Evolutionary conservation across 2,797 vertebrate species (phyloP), one percentile per base, ranked within the genome.

Genomic region (Aplochiton taeniatus): DNA sequence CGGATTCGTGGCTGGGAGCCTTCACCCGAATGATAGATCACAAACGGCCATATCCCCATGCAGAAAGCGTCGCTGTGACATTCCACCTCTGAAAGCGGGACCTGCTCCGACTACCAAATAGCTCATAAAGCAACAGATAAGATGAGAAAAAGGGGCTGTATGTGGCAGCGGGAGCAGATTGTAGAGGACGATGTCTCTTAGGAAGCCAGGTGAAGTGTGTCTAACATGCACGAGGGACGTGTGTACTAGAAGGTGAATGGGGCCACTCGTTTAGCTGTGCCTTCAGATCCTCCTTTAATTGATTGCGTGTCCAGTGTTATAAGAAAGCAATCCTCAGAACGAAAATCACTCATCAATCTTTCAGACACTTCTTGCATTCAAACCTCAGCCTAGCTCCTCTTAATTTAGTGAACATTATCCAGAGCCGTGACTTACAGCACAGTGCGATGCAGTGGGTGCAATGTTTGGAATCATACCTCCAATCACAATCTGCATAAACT

Each of bases 1-100:
- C 8, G 10, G 4, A 0, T n/a, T 9, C 8, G 50, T 8, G 14
- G 3, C 9, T 8, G 50, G 1, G 50, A 68, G 11, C 61, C 61
- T 78, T 72, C 83, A 84, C 61, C 52, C 4, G 41, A 53, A 78
- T 85, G 81, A 89, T 88, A 72, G 77, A 89, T 89, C 75, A 74
- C 84, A 71, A 55, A 0, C 45, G 74, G 59, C 69, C 69, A 59
- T 62, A 69, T 76, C 75, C 65, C 46, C 12, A 66, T 58, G 47
- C 47, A 61, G 41, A 42, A 46, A 31, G 18, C 16, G 6, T 14
- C 12, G 19, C 70, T 58, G 76, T 49, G 67, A 62, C 77, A 53
- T 56, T 76, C 49, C 79, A 60, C 75, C 74, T 61, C 50, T 42
- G 9, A 31, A 56, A 16, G 50, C 56, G 55, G 46, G 59, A 77